Base-by-base conservation (phyloP, 1,140 invertebrate genomes). In the Dufourea novaeangliae region DNA sequence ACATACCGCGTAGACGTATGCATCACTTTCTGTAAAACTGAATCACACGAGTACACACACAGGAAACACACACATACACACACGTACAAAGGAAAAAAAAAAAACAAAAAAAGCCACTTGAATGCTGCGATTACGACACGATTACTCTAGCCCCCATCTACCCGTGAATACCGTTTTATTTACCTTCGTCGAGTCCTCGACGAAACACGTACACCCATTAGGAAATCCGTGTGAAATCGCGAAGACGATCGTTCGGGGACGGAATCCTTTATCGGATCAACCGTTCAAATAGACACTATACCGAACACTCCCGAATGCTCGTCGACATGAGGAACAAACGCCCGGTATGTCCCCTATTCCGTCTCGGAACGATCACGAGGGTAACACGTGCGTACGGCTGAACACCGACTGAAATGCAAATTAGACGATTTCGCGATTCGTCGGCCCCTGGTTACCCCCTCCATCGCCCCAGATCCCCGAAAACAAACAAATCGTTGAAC, bases 1-100 rank as follows among this genome's bases (percentile, higher is more conserved):
- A 83, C 61, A 83, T 83, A 76, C 73, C 73, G 73, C 73, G 73
- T 68, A 59, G 64, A 76, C 54, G 37, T 61, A 44, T 76, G 27
- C 64, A 61, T 69, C 73, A 76, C 73, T 59, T 39, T 76, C 73
- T 76, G 64, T 76, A 76, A n/a, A 76, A 69, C 73, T n/a, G 73
- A 69, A n/a, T 41, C 64, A 76, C 73, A 25, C 32, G 66, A 27
- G 66, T 46, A 73, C 61, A 73, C 17, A 41, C 39, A 41, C 39
- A 41, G 11, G 17, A 46, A 12, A 46, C 25, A 32, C 54, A 32
- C 54, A 32, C 54, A 57, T 29, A 57, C 54, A 67, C 54, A 69
- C 73, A 25, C 22, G 54, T 34, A 69, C 64, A 69, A 41, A 10
- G 17, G n/a, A 4, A 20, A 20, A 46, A 14, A 46, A 20, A 46